phyloP scores from a whole-genome alignment of 2,888 invertebrate genomes.

The Lasioglossum morio region DNA sequence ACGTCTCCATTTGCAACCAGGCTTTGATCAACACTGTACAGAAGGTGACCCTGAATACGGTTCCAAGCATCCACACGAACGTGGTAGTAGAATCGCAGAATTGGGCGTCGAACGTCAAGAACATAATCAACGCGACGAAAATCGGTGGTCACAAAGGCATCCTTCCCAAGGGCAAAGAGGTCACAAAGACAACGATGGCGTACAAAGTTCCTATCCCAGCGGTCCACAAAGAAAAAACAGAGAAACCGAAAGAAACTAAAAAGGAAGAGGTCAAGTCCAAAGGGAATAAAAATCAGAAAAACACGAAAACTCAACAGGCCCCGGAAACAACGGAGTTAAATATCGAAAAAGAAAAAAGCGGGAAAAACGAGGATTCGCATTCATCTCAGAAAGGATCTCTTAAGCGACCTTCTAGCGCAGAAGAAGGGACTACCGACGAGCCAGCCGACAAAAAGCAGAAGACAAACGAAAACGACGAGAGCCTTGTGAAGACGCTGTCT shows the following conservation, averaged over 20 bases:
- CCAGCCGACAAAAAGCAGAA: slow-evolving; percentile 72
- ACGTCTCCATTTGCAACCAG: slow-evolving; percentile 78
- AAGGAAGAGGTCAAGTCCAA: slow-evolving; percentile 72
- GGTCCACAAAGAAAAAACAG: slow-evolving; percentile 80
- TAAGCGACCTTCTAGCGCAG: slow-evolving; percentile 61
- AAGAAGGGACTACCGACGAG: slow-evolving; percentile 54
- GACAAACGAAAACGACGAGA: slow-evolving; percentile 53
- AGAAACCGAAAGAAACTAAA: slow-evolving; percentile 68
- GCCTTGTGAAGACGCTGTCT: slow-evolving; percentile 24
- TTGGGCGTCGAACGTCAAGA: slow-evolving; percentile 82
- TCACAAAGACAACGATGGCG: slow-evolving; percentile 82
- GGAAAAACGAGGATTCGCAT: slow-evolving; percentile 28
- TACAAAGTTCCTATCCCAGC: slow-evolving; percentile 84
- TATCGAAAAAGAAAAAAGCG: slow-evolving; percentile 45
- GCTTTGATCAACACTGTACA: slow-evolving; percentile 79
- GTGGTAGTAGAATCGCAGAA: slow-evolving; percentile 80
- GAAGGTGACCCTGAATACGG: slow-evolving; percentile 78
- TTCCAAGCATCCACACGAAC: slow-evolving; percentile 77
- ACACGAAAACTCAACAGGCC: slow-evolving; percentile 47
- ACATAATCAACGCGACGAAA: slow-evolving; percentile 81
- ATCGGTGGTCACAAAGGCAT: slow-evolving; percentile 82
- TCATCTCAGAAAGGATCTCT: slow-evolving; percentile 60
- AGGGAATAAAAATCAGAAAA: slow-evolving; percentile 61
- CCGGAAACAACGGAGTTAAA: slow-evolving; percentile 44
- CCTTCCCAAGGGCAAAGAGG: slow-evolving; percentile 81